A percentile compares a stretch with the other conserved stretches of the same genome.
These are phyloP conservation scores for Xanthorhoe designata DNA, from an alignment of 2,888 invertebrate species.

Conservation along the genomic window DNA sequence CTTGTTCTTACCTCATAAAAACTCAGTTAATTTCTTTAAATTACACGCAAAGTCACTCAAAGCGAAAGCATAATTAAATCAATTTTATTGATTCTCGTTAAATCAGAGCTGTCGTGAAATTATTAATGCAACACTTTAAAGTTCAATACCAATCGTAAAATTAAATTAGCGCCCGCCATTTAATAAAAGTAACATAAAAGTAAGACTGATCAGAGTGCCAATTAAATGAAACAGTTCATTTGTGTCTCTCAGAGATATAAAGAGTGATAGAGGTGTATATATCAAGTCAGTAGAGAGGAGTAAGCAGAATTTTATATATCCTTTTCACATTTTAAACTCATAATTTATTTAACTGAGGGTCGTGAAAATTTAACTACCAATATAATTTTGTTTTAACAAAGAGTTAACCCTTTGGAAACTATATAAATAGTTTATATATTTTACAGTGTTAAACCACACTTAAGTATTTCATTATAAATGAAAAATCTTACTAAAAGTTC, in stretches of 20 bases:
- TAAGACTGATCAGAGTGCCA: conserved; percentile 29
- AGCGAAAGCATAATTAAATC: conserved; percentile 18
- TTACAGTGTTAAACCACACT: no score
- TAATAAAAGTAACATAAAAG: conserved; percentile 36
- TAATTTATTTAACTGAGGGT: no score
- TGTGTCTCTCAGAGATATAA: conserved; percentile 16
- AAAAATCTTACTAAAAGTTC: no score
- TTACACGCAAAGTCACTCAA: conserved; percentile 17
- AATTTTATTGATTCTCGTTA: conserved; percentile 35
- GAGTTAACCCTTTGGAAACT: no score
- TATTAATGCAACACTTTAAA: conserved; percentile 29
- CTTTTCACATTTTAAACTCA: no score
- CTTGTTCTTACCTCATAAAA: neutral
- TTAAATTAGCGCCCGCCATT: conserved; percentile 52
- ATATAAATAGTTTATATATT: no score
- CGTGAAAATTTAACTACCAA: no score
- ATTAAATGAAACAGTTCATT: conserved; percentile 39
- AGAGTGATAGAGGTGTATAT: neutral
- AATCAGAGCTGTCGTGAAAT: conserved; percentile 18
- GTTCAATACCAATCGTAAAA: conserved; percentile 55
- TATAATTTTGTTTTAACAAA: neutral
- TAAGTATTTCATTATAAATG: no score
- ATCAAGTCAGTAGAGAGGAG: no score
- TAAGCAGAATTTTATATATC: neutral
- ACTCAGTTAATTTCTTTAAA: neutral